Base-by-base conservation (phyloP, 2,888 invertebrate genomes). In the Drosophila tripunctata region DNA sequence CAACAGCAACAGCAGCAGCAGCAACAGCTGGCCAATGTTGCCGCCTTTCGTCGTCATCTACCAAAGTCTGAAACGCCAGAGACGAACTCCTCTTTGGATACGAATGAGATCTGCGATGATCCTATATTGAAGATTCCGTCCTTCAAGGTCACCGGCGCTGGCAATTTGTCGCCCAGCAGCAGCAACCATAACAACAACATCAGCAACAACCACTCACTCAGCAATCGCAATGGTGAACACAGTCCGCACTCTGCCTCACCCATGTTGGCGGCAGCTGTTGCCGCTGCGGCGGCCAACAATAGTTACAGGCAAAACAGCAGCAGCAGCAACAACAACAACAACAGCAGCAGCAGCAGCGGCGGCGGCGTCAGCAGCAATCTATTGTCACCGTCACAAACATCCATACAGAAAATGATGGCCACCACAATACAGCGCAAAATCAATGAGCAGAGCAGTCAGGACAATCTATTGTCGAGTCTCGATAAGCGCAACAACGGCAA, bases 101-200 rank as follows among this genome's bases (percentile, higher is more conserved):
- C 89, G 35, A 90, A 89, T 74, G 91, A 91, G 66, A 71, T 76
- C 27, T 89, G 90, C 70, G 95, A 95, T 70, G 95, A 95, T 74
- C 92, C 93, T 92, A 96, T 97, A 92, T 94, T 97, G 89, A 96
- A 96, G 93, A 96, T 97, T 94, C 97, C 97, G 93, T 97, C 97
- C 93, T 97, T 96, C 93, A 95, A 94, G 92, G 96, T 96, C 82
- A 92, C 89, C 72, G 90, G 90, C 55, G 88, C 91, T 45, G 83
- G 89, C 55, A 87, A 88, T 56, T 79, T 89, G 38, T 89, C 90
- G 48, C 89, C 90, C 14, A 69, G 69, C 51, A 78, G 65, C 54
- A 92, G 91, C 86, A 92, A 92, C 81, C 92, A 91, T 70, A 22
- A 75, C 88, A 24, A 73, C 74, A 10, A 75, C 79, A 27, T 67